Conservation (phyloP, 2,113 vertebrate species). For the Sphaerodactylus townsendi region DNA sequence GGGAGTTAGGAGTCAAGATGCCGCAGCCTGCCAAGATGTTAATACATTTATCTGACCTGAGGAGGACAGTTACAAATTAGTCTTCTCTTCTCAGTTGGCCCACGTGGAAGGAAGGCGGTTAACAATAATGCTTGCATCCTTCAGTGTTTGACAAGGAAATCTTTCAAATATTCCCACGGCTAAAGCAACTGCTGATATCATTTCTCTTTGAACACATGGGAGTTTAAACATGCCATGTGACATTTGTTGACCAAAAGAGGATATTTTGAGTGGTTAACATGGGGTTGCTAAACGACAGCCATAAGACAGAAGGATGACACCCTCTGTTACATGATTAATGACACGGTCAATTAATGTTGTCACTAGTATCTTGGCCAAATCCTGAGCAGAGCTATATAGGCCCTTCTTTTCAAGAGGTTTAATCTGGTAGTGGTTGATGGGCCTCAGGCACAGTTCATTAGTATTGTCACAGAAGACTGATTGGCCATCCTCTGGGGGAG, state of each 20-base stretch:
- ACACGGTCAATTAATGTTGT: background rate
- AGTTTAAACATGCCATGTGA: slow-evolving; percentile 2
- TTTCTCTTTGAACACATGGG: slow-evolving; percentile 10
- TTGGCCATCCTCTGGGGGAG: background rate
- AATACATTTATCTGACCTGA: background rate
- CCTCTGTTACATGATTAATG: slow-evolving; percentile 22
- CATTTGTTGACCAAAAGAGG: too few species aligned
- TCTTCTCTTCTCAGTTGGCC: too few species aligned
- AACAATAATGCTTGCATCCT: too few species aligned
- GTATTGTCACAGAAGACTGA: slow-evolving; percentile 3
- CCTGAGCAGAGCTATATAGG: accelerated
- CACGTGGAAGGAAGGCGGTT: too few species aligned
- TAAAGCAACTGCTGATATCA: slow-evolving; percentile 16
- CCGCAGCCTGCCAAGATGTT: background rate
- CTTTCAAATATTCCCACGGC: background rate
- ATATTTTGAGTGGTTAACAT: background rate
- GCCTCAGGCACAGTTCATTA: slow-evolving; percentile 44
- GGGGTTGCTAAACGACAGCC: background rate
- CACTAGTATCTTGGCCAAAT: background rate
- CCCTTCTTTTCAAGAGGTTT: background rate
- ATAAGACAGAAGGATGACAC: accelerated
- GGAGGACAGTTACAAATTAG: slow-evolving; percentile 1
- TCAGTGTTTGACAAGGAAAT: background rate
- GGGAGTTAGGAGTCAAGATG: background rate
- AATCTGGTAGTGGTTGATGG: slow-evolving; percentile 29